A percentile compares a stretch with the other conserved stretches of the same genome.
Conservation (phyloP, 2,113 vertebrate species). For the Meleagris gallopavo region DNA sequence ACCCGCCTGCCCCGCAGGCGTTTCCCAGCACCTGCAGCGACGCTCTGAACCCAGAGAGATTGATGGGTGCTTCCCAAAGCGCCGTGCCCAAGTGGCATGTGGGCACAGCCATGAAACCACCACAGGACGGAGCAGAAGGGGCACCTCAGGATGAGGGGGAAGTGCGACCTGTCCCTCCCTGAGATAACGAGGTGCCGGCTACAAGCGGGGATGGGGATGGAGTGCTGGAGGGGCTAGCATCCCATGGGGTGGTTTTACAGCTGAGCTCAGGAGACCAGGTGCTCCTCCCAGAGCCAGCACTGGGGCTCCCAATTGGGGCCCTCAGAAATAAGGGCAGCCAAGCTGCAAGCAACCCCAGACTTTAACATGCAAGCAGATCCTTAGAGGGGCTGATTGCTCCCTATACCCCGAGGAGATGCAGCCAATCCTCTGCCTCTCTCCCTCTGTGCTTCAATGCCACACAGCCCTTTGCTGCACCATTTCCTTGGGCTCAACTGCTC, state of each 20-base stretch:
- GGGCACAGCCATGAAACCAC: background rate
- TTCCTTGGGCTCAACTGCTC: background rate
- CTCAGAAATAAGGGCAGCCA: fast-evolving
- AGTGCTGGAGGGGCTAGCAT: background rate
- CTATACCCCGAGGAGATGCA: background rate
- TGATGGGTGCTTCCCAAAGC: background rate
- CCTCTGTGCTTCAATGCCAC: background rate
- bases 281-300: background rate
- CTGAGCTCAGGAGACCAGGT: fast-evolving
- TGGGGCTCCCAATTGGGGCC: fast-evolving
- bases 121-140: background rate
- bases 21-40: background rate
- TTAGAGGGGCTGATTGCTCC: background rate
- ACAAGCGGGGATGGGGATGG: background rate
- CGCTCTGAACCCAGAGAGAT: background rate
- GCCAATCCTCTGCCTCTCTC: background rate
- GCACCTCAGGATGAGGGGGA: background rate
- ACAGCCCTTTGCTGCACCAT: background rate
- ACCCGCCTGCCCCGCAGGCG: background rate
- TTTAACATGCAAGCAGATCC: fast-evolving
- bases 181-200: background rate
- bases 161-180: background rate
- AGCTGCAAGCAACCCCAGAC: fast-evolving
- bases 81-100: background rate
- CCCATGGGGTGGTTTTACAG: background rate